Conservation (phyloP, 1,140 invertebrate genomes). For the Phenacoccus solenopsis region DNA sequence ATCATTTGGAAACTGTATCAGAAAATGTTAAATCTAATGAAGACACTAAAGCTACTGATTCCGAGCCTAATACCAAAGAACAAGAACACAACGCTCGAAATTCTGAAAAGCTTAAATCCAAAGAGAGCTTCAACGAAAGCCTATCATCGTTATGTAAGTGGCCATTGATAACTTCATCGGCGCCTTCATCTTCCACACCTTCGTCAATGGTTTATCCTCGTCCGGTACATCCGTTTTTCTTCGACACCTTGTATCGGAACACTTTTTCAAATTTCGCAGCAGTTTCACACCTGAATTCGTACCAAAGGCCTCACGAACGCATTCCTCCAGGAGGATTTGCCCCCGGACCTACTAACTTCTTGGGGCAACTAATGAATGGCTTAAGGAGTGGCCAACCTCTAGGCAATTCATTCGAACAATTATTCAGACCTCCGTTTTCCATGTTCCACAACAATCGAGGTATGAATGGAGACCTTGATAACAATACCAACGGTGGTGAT, state of each 20-base stretch:
- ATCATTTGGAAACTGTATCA: too few species aligned
- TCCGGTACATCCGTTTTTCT: slow-evolving; percentile 60
- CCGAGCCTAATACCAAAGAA: neutral
- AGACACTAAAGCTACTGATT: neutral
- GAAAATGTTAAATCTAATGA: neutral
- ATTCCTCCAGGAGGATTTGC: slow-evolving; percentile 26
- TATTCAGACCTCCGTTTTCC: slow-evolving; percentile 36
- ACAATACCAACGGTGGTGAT: slow-evolving; percentile 35
- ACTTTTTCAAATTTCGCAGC: slow-evolving; percentile 41
- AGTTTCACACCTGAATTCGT: slow-evolving; percentile 21
- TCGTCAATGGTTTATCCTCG: slow-evolving; percentile 58
- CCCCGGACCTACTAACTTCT: slow-evolving; percentile 53
- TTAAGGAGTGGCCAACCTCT: slow-evolving; percentile 34
- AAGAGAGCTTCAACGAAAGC: neutral
- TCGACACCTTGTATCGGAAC: slow-evolving; percentile 55
- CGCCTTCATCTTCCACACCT: slow-evolving; percentile 46
- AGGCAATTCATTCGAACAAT: slow-evolving; percentile 34
- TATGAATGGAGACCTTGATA: slow-evolving; percentile 31
- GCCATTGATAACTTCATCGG: slow-evolving; percentile 33
- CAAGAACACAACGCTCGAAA: neutral
- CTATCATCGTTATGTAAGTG: too few species aligned
- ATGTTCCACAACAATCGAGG: slow-evolving; percentile 29
- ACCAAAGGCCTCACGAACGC: slow-evolving; percentile 25
- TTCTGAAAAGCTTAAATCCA: neutral
- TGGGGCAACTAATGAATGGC: slow-evolving; percentile 35